These are phyloP conservation scores for Ficedula albicollis DNA, from an alignment of 2,797 vertebrate species.

Conservation along the genomic window DNA sequence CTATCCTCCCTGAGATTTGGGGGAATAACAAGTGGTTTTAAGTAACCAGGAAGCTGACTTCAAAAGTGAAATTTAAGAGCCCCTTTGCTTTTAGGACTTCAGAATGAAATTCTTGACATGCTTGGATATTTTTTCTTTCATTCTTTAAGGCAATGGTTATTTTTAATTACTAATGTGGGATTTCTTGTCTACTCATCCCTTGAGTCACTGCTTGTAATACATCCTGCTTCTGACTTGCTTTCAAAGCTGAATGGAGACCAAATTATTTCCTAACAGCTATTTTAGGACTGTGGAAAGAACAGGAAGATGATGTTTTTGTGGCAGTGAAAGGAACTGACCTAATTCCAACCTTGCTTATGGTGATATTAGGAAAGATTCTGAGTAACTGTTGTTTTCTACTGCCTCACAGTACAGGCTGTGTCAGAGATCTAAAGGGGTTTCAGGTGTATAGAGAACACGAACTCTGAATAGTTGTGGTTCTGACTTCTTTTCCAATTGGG, in stretches of 20 bases:
- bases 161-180: background rate
- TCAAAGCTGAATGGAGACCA: background rate
- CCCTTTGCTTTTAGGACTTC: background rate
- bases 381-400: background rate
- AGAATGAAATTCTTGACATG: background rate
- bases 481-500: background rate
- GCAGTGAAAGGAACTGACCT: background rate
- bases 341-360: background rate
- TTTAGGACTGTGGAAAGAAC: background rate
- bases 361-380: background rate
- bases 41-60: background rate
- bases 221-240: background rate
- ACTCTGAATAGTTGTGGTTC: background rate
- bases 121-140: no score
- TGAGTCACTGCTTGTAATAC: background rate
- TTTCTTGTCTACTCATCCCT: background rate
- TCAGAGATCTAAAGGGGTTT: background rate
- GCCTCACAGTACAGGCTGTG: background rate
- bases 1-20: background rate
- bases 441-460: background rate
- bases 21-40: background rate
- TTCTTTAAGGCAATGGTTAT: background rate
- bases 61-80: background rate
- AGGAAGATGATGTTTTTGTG: background rate
- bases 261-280: background rate